Conservation (phyloP, 23 tunicate species). For the Halocynthia aurantium region DNA sequence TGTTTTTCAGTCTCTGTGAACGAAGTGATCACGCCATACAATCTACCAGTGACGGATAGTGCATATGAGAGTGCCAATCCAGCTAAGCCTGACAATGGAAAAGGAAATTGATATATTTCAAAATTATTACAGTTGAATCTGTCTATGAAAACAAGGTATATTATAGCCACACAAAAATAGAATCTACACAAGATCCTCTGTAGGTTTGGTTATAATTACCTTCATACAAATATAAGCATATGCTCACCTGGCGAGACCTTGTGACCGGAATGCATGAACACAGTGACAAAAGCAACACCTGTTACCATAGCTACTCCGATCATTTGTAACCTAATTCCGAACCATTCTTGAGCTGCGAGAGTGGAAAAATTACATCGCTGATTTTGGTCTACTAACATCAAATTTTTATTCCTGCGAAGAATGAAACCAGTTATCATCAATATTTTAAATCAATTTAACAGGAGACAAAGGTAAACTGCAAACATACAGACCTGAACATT, state of each 20-base stretch:
- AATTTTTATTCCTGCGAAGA: slow-evolving; percentile 44
- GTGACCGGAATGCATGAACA: slow-evolving; percentile 36
- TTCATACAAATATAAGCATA: not conserved
- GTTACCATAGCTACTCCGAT: slow-evolving; percentile 86
- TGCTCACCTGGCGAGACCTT: slow-evolving; percentile 36
- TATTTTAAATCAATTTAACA: not conserved
- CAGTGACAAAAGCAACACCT: slow-evolving; percentile 66
- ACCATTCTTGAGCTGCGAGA: slow-evolving; percentile 86
- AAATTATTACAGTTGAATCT: too few relatives aligned
- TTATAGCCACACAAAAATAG: too few relatives aligned
- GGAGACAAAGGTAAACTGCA: not conserved
- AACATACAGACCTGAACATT: slow-evolving; percentile 41
- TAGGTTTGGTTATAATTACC: too few relatives aligned
- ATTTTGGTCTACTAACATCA: slow-evolving; percentile 46
- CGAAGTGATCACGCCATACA: slow-evolving; percentile 89
- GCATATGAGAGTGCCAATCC: slow-evolving; percentile 94
- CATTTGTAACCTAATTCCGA: slow-evolving; percentile 75
- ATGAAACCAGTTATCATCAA: not conserved
- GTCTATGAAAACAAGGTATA: too few relatives aligned
- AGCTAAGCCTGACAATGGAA: slow-evolving; percentile 36
- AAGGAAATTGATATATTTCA: not conserved
- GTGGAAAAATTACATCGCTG: slow-evolving; percentile 90
- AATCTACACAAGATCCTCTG: too few relatives aligned
- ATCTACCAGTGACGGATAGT: slow-evolving; percentile 68
- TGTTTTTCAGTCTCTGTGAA: slow-evolving; percentile 95